Conservation (phyloP, 2,888 invertebrate genomes). For the Lampropteryx suffumata region DNA sequence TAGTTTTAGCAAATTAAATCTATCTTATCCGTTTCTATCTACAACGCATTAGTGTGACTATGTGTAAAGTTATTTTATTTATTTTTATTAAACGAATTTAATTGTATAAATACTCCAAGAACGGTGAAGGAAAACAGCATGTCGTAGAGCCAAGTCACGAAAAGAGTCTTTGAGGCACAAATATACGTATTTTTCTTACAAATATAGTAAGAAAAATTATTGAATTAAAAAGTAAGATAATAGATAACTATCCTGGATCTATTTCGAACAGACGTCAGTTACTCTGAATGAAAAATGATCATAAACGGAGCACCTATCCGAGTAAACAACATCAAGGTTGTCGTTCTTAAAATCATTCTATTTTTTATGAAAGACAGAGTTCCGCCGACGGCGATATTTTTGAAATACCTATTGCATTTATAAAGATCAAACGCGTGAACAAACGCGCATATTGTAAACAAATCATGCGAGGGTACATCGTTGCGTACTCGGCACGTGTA, state of each 20-base stretch:
- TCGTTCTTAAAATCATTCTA: conserved; percentile 76
- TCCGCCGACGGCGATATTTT: conserved; percentile 72
- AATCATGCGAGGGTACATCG: conserved; percentile 51
- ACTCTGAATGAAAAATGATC: conserved; percentile 60
- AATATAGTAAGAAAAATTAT: too few relatives aligned
- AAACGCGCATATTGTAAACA: conserved; percentile 80
- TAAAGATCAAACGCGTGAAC: conserved; percentile 80
- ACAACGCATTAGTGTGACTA: too few relatives aligned
- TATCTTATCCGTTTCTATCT: too few relatives aligned
- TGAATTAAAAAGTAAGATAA: too few relatives aligned
- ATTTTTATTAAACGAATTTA: too few relatives aligned
- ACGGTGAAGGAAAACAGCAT: too few relatives aligned
- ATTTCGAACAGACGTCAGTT: conserved; percentile 69
- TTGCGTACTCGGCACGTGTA: conserved; percentile 34
- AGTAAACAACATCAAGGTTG: conserved; percentile 78
- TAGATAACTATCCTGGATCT: conserved; percentile 48
- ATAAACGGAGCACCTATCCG: conserved; percentile 68
- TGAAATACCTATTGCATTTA: conserved; percentile 81
- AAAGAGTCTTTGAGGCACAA: too few relatives aligned
- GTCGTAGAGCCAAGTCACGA: too few relatives aligned
- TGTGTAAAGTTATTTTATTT: too few relatives aligned
- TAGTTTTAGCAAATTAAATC: too few relatives aligned
- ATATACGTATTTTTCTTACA: too few relatives aligned
- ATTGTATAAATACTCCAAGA: too few relatives aligned
- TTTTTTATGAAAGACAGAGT: conserved; percentile 72